Percentiles rank a stretch among this genome's conserved stretches.
Conservation (phyloP, 37 sponge, comb jelly and placozoan species). For the Ephydatia muelleri region DNA sequence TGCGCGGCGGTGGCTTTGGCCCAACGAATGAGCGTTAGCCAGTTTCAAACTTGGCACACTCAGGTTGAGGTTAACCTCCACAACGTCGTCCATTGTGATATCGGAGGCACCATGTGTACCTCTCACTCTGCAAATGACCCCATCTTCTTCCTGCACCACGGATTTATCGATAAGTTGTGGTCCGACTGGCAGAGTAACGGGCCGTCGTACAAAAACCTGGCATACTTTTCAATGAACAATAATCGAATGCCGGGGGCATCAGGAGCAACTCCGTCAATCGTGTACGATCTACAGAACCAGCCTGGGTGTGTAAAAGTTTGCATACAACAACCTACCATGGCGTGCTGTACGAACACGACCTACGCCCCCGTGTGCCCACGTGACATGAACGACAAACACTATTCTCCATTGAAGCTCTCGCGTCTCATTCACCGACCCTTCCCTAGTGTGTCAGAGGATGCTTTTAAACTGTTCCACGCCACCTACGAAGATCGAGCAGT, state of each 20-base stretch:
- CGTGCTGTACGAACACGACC: slow-evolving; percentile 22
- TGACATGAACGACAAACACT: slow-evolving; percentile 6
- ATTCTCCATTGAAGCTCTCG: slow-evolving; percentile 4
- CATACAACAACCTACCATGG: neutral
- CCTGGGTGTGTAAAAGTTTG: slow-evolving; percentile 31
- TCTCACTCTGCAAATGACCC: slow-evolving; percentile 47
- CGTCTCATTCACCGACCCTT: slow-evolving; percentile 7
- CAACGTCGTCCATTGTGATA: slow-evolving; percentile 36
- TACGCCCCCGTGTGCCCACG: slow-evolving; percentile 18
- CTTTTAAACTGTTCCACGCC: slow-evolving; percentile 9
- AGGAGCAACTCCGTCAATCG: slow-evolving; percentile 4
- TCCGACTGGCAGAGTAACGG: slow-evolving; percentile 50
- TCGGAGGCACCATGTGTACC: slow-evolving; percentile 58
- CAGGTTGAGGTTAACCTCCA: slow-evolving; percentile 22
- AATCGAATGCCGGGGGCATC: slow-evolving; percentile 18
- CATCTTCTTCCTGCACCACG: slow-evolving; percentile 61
- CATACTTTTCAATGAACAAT: slow-evolving; percentile 15
- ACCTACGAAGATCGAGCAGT: neutral
- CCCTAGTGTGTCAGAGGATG: slow-evolving; percentile 1
- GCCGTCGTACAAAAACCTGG: slow-evolving; percentile 11
- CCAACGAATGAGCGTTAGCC: neutral
- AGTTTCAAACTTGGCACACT: slow-evolving; percentile 34
- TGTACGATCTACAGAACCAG: slow-evolving; percentile 32
- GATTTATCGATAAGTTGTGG: slow-evolving; percentile 58
- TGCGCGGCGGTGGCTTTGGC: slow-evolving; percentile 24